phyloP scores from a whole-genome alignment of 2,797 vertebrate genomes.

The Mionectes olivaceus region DNA sequence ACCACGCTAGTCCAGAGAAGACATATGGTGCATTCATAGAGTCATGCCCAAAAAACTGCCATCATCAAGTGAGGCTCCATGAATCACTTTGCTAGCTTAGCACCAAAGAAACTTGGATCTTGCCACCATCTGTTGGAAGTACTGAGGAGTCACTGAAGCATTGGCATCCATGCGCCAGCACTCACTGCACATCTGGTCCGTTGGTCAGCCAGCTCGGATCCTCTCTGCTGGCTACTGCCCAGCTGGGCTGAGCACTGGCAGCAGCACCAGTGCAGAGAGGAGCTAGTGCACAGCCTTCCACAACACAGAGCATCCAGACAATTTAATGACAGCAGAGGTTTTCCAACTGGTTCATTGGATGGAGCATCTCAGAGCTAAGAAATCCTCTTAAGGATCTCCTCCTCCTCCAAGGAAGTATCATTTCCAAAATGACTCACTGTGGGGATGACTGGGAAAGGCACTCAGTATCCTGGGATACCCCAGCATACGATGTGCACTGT shows the following conservation, averaged over 20 bases:
- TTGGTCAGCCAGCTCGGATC: constrained; percentile 67
- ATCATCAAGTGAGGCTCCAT: constrained; percentile 68
- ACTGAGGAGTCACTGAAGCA: constrained; percentile 64
- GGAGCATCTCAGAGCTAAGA: neutral
- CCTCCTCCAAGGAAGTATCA: neutral
- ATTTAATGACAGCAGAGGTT: neutral
- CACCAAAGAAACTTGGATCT: constrained; percentile 70
- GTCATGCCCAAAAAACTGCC: constrained; percentile 72
- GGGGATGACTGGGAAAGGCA: neutral
- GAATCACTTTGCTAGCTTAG: constrained; percentile 73
- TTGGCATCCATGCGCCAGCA: constrained; percentile 55
- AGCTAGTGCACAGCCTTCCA: neutral
- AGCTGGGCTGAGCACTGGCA: constrained; percentile 56
- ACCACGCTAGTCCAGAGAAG: constrained; percentile 66
- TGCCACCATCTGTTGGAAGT: constrained; percentile 66
- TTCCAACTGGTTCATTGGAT: neutral
- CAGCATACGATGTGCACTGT: neutral
- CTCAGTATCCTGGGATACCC: neutral
- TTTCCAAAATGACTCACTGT: neutral
- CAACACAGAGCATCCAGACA: neutral
- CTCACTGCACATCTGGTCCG: constrained; percentile 63
- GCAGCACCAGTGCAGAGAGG: constrained; percentile 12
- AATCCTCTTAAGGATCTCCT: neutral
- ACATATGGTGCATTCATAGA: constrained; percentile 69
- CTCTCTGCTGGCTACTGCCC: constrained; percentile 57